Percentiles rank a stretch among this genome's conserved stretches.
Conservation (phyloP, 2,888 invertebrate species). For the Plagodis pulveraria region DNA sequence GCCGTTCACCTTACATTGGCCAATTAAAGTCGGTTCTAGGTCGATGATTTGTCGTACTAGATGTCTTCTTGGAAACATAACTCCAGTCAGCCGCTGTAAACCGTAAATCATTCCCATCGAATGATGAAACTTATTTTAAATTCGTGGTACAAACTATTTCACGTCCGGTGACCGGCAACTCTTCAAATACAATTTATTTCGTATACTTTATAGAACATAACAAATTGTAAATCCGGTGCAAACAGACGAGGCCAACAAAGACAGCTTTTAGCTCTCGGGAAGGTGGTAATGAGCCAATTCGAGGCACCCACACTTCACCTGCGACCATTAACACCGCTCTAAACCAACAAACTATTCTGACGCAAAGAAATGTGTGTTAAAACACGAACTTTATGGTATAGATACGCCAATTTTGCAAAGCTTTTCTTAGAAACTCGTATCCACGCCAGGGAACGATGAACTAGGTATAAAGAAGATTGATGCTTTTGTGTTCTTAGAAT, state of each 20-base stretch:
- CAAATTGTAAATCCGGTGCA: slow-evolving; percentile 49
- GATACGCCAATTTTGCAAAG: slow-evolving; percentile 15
- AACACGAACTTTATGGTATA: slow-evolving; percentile 21
- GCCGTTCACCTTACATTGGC: slow-evolving; percentile 65
- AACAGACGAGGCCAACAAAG: slow-evolving; percentile 56
- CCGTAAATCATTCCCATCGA: slow-evolving; percentile 35
- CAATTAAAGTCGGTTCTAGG: slow-evolving; percentile 58
- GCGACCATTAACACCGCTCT: slow-evolving; percentile 50
- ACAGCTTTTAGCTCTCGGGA: slow-evolving; percentile 51
- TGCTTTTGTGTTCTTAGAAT: slow-evolving; percentile 22
- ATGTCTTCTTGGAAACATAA: slow-evolving; percentile 38
- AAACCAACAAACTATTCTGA: slow-evolving; percentile 46
- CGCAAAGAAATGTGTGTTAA: slow-evolving; percentile 18
- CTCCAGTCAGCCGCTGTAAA: slow-evolving; percentile 32
- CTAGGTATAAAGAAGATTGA: slow-evolving; percentile 19
- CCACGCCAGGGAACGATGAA: slow-evolving; percentile 13
- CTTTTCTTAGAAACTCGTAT: slow-evolving; percentile 14
- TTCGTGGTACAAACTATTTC: slow-evolving; percentile 26
- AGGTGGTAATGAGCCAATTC: slow-evolving; percentile 65
- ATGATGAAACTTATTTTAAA: slow-evolving; percentile 35
- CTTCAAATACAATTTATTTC: slow-evolving; percentile 28
- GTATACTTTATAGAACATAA: slow-evolving; percentile 29
- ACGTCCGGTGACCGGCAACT: slow-evolving; percentile 28
- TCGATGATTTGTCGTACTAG: slow-evolving; percentile 44
- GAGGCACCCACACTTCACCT: slow-evolving; percentile 51